Evolutionary conservation across 2,888 invertebrate genomes (phyloP), one percentile per base, ranked within the genome.

Genomic region (Atrina japonica): DNA sequence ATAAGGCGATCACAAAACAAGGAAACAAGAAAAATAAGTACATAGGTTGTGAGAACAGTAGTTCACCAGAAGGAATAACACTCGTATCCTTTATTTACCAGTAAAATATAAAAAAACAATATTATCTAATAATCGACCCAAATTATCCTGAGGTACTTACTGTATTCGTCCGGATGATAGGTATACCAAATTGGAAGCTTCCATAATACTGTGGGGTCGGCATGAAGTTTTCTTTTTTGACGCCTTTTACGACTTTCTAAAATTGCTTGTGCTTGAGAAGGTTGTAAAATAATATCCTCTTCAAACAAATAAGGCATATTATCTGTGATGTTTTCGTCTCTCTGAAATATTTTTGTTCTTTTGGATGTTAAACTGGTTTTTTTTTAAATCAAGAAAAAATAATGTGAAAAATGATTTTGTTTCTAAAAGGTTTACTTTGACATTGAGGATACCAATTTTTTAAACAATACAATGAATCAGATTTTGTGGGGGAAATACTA

Each of bases 151-250:
- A n/a, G n/a, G n/a, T 27, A 77, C 83, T 70, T 65, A 86, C 85
- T 77, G 56, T 82, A 83, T 5, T 71, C 70, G 1, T 78, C 80
- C 55, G 83, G 85, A 55, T 87, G 86, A n/a, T 75, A 65, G 68
- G 60, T 59, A 6, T 45, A 70, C 53, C 21, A 60, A 7, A 88
- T 87, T 2, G 88, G 88, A 1, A 88, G 74, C 3, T 77, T 66
- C 88, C 88, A 88, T 9, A 78, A 70, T 30, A 80, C 78, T 27
- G 77, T 69, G 23, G 71, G 58, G 6, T 80, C 73, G n/a, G 82
- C 80, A 23, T 81, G 78, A 52, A 87, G 70, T 60, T 87, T 87
- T 25, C 87, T 74, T 53, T 77, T 82, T 9, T 64, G 71, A 25
- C 76, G 53, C 21, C 55, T 29, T 40, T 65, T 47, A 40, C 60